phyloP scores from a whole-genome alignment of 2,113 vertebrate genomes.

The Rhynchopsitta pachyrhyncha region DNA sequence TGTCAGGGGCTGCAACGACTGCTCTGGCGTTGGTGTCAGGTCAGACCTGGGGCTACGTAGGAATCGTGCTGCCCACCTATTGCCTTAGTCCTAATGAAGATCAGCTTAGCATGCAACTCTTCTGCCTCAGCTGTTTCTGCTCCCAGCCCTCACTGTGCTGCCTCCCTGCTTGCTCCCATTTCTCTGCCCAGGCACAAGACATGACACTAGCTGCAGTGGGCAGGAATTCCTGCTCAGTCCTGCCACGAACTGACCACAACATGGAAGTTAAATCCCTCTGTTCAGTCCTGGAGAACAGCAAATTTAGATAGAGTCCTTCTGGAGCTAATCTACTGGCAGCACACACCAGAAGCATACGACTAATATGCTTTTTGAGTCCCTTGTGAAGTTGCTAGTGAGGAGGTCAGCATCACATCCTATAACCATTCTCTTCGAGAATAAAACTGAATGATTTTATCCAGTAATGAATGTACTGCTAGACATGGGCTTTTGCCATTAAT shows the following conservation, averaged over 20 bases:
- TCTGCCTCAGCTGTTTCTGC: not conserved
- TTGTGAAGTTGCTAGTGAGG: not conserved
- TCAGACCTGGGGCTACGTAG: not conserved
- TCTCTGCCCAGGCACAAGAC: not conserved
- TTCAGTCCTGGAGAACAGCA: not conserved
- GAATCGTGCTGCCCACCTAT: not conserved
- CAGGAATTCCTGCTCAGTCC: not conserved
- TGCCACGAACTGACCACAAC: accelerated
- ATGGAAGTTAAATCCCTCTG: not conserved
- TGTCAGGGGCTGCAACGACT: not conserved
- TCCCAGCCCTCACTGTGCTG: not conserved
- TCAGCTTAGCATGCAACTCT: not conserved
- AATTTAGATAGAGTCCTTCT: not conserved
- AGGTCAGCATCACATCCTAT: not conserved
- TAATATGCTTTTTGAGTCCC: not conserved
- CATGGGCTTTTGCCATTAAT: not conserved
- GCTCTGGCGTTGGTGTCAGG: not conserved
- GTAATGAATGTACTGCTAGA: not conserved
- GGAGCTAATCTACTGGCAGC: not conserved
- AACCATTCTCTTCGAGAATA: not conserved
- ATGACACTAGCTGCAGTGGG: not conserved
- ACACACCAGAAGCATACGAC: not conserved
- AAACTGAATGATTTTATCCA: not conserved
- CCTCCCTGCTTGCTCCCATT: not conserved
- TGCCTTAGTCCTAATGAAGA: not conserved